Evolutionary conservation across 2,113 vertebrate species (phyloP), one percentile per base, ranked within the genome.

Genomic region (Paradisaea rubra): DNA sequence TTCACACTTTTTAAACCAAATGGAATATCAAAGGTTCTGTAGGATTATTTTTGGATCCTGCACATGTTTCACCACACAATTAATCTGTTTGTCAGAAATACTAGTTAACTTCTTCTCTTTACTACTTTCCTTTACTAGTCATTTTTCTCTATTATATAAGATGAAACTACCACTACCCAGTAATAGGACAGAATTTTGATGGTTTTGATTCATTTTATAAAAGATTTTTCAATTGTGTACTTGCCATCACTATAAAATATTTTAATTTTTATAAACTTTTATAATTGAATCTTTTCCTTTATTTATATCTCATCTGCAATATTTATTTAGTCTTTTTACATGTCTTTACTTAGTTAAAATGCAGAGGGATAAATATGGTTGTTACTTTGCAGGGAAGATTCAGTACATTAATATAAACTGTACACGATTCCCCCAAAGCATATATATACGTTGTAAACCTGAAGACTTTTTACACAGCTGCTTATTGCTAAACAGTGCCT

Each of bases 401-500:
- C 98, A 98, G 98, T 98, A 98, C 98, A 98, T 98, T 98, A 98
- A 98, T 98, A 94, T 98, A 98, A 98, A 98, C 98, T 97, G 98
- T 98, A 97, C 97, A 94, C 98, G 97, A 98, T 98, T 98, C 98
- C 98, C 98, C 97, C 98, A 98, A 98, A 99, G 98, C 99, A 99
- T 98, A 98, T 98, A 96, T 96, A 98, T 98, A 98, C 95, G 98
- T 98, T 98, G 98, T 99, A 99, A 98, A 99, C 98, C 98, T 98
- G 98, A 98, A 98, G 98, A 99, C 98, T 98, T 98, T 98, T 98
- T 98, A 98, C 98, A 98, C 99, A 99, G 99, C 99, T 99, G 99
- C 99, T 99, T 99, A 99, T 98, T 98, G 99, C 99, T 99, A 99
- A 99, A 99, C 99, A 99, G 98, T 98, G 99, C 98, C 99, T 99